Percentiles rank a stretch among this genome's conserved stretches.
Evolutionary conservation across 2,113 vertebrate genomes (phyloP).

Genomic region (Equus przewalskii): DNA sequence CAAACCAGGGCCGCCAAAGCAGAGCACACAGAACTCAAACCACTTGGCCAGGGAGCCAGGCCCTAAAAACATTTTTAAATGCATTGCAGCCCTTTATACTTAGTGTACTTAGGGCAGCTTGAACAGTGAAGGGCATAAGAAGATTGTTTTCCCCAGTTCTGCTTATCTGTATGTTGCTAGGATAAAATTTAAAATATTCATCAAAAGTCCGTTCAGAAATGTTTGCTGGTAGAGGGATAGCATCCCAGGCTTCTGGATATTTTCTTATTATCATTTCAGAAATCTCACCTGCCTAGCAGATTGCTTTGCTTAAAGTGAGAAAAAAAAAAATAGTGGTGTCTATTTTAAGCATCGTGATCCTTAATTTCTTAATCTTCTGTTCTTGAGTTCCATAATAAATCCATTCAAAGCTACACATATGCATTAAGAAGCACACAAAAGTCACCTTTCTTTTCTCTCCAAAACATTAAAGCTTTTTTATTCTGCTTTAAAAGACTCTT

Average conservation of each 20-base stretch:
- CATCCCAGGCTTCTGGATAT: constrained; percentile 64
- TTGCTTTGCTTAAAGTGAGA: constrained; percentile 66
- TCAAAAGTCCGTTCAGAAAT: constrained; percentile 66
- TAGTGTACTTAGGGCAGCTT: neutral
- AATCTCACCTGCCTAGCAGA: constrained; percentile 72
- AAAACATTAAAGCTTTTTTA: constrained; percentile 71
- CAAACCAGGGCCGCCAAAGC: too few relatives aligned
- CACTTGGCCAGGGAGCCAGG: too few relatives aligned
- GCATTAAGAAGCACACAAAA: constrained; percentile 80
- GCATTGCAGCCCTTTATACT: neutral
- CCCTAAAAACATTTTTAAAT: neutral
- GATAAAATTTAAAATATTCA: constrained; percentile 76
- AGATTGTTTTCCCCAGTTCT: constrained; percentile 6
- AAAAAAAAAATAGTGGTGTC: constrained; percentile 67
- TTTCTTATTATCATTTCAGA: constrained; percentile 71
- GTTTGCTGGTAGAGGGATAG: constrained; percentile 64
- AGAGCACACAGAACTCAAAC: too few relatives aligned
- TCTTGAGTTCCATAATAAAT: constrained; percentile 78
- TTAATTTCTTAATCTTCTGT: constrained; percentile 83
- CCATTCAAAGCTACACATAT: constrained; percentile 77
- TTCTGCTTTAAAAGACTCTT: constrained; percentile 70
- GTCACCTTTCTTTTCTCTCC: constrained; percentile 69
- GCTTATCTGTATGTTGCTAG: constrained; percentile 47
- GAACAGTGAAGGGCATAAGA: constrained; percentile 4
- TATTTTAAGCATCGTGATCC: constrained; percentile 83